These are phyloP conservation scores for Coranthus polyacanthus DNA, from an alignment of 2,797 vertebrate species.

Conservation along the genomic window DNA sequence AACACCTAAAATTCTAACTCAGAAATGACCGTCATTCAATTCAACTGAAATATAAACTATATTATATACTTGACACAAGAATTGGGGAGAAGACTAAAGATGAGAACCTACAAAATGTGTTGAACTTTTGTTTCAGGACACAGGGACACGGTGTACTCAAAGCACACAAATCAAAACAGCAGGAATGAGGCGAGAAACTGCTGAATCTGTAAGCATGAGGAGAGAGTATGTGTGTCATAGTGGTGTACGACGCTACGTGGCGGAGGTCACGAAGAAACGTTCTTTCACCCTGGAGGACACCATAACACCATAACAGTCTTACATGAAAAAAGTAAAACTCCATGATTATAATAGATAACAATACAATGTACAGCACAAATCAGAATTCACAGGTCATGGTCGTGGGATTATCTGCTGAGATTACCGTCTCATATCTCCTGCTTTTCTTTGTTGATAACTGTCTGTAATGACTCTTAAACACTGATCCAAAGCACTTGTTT, in stretches of 20 bases:
- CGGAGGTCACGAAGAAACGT: constrained; percentile 9
- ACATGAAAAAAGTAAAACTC: background rate
- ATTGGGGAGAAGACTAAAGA: too few relatives aligned
- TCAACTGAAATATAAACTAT: too few relatives aligned
- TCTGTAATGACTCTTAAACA: background rate
- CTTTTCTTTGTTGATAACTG: background rate
- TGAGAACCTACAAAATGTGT: too few relatives aligned
- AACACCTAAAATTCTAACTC: too few relatives aligned
- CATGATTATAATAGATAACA: constrained; percentile 8
- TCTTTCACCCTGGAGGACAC: background rate
- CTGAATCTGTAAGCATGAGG: constrained; percentile 33
- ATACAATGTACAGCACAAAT: background rate
- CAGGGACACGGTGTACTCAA: constrained; percentile 23
- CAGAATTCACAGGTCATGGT: constrained; percentile 19
- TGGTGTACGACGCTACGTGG: constrained; percentile 17
- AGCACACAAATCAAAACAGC: constrained; percentile 6
- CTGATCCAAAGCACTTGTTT: background rate
- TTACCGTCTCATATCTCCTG: background rate
- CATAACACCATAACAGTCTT: background rate
- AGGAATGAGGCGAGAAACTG: constrained; percentile 35
- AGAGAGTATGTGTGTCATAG: background rate
- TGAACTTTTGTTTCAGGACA: background rate
- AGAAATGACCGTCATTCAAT: too few relatives aligned
- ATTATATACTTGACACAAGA: too few relatives aligned
- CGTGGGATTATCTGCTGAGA: constrained; percentile 4